Percentiles rank a stretch among this genome's conserved stretches.
These are phyloP conservation scores for Meriones psammophilus DNA, from an alignment of 2,797 vertebrate genomes.

Conservation along the genomic window DNA sequence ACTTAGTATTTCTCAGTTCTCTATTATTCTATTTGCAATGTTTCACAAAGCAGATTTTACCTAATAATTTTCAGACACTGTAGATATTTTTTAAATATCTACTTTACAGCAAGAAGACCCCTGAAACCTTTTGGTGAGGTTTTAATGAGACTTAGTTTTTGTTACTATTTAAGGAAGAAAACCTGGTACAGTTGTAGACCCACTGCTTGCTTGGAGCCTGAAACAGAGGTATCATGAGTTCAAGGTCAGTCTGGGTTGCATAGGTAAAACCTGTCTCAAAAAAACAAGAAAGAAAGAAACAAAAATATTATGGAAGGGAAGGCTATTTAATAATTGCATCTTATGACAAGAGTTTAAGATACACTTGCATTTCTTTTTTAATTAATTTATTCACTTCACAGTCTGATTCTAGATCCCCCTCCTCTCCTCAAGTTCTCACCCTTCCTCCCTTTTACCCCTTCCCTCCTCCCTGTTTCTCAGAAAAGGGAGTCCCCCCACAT, in stretches of 20 bases:
- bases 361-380: neutral
- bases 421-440: too few species aligned
- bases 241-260: neutral
- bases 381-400: too few species aligned
- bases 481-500: too few species aligned
- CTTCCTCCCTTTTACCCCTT: too few species aligned
- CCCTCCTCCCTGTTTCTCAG: too few species aligned
- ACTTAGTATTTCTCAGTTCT: constrained; percentile 9
- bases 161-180: constrained; percentile 32
- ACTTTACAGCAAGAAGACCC: neutral
- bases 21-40: neutral
- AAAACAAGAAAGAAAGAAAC: neutral
- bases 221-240: neutral
- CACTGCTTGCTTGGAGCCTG: neutral
- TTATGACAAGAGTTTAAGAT: constrained; percentile 48
- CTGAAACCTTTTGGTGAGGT: neutral
- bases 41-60: constrained; percentile 48
- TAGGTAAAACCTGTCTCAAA: neutral
- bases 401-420: too few species aligned
- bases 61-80: constrained; percentile 37
- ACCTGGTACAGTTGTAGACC: too few species aligned
- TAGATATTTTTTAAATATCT: constrained; percentile 2
- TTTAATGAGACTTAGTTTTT: neutral
- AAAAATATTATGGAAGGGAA: neutral
- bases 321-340: neutral